Conservation (phyloP, 2,797 vertebrate genomes). For the Platyrinchus mystaceus region DNA sequence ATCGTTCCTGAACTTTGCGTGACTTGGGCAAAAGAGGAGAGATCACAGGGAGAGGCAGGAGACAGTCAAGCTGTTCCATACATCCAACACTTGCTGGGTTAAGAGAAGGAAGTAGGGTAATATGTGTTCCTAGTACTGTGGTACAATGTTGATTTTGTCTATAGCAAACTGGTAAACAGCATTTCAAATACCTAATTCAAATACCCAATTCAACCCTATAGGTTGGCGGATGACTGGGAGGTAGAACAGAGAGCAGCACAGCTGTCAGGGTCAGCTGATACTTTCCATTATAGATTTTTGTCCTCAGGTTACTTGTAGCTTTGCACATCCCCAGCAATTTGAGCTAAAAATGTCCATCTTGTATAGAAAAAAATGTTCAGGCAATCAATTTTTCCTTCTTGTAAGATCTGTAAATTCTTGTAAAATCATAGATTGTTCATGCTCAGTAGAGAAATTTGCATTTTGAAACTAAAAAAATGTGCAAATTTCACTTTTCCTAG, state of each 20-base stretch:
- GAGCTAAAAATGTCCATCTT: not conserved
- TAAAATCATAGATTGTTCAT: not conserved
- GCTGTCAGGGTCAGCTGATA: not conserved
- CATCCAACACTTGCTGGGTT: not conserved
- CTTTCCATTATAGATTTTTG: not conserved
- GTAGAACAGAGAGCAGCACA: not conserved
- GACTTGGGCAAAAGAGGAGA: not conserved
- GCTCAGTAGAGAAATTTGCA: not conserved
- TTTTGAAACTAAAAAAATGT: not conserved
- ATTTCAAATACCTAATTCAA: not conserved
- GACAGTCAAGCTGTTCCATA: not conserved
- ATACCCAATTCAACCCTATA: not conserved
- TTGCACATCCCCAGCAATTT: not conserved
- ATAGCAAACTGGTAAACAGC: not conserved
- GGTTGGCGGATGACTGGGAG: not conserved
- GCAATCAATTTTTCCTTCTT: not conserved
- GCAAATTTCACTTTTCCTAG: not conserved
- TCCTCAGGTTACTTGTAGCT: not conserved
- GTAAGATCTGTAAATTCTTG: not conserved
- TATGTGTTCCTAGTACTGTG: fast-evolving
- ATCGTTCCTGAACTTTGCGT: not conserved
- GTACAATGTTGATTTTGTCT: not conserved
- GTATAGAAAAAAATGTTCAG: not conserved
- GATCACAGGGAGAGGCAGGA: not conserved
- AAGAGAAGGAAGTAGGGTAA: not conserved